Evolutionary conservation across 2,888 invertebrate genomes (phyloP), one percentile per base, ranked within the genome.

Genomic region (Apeira syringaria): DNA sequence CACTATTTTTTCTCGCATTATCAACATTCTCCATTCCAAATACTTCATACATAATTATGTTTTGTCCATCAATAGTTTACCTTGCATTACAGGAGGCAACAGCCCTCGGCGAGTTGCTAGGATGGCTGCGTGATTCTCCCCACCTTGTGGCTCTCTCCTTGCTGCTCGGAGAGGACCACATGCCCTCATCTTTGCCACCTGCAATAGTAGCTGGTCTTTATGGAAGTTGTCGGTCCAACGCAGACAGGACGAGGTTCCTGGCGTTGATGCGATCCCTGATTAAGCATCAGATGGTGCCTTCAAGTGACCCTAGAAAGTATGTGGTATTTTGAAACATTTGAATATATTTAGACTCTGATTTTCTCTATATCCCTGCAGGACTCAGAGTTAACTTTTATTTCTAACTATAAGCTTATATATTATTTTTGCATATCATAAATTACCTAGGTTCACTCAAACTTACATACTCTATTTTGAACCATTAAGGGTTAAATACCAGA

Each of bases 71-170:
- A 3, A 24, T 24, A 1, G 9, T 24, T 4, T 9, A 3, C 1
- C 6, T 9, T 6, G 6, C 2, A 5, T 11, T 11, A 10, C 61
- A 90, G 90, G 90, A 90, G 56, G 88, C 80, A 7, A 61, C 72
- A 49, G 81, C 86, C 0, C 61, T 90, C 1, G 86, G 84, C 2
- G 90, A 90, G 50, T 72, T 90, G 0, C 64, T 90, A 44, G 89
- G 85, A 70, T 88, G 89, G 81, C 80, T 90, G 2, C 77, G 88
- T 9, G 85, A 85, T 18, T 85, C 84, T 0, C 90, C 90, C 0
- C 86, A 85, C 50, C 67, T 90, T 5, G 83, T 88, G n/a, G 72
- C 89, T 0, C 65, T 89, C 2, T 87, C 87, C 53, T 72, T 90
- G 0, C 74, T 88, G 2, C 74, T 87, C 0, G 90, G 90, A 6